These are phyloP conservation scores for Oxytorus armatus DNA, from an alignment of 2,888 invertebrate species.

Conservation along the genomic window DNA sequence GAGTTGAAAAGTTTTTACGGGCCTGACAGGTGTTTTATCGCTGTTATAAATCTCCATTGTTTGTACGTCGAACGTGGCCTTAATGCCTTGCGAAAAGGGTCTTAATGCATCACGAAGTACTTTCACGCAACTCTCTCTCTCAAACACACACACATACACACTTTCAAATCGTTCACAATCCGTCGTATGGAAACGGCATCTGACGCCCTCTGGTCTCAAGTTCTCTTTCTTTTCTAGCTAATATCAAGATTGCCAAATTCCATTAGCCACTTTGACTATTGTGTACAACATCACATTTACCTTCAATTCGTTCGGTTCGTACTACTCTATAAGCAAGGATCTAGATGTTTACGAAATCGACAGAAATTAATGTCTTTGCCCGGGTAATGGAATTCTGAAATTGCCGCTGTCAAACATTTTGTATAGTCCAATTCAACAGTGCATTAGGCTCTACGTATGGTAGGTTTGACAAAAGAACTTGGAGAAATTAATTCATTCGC, in stretches of 20 bases:
- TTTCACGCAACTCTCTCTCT: slow-evolving; percentile 24
- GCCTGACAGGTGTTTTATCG: slow-evolving; percentile 65
- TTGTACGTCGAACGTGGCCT: slow-evolving; percentile 62
- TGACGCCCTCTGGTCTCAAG: neutral
- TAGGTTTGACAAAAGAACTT: slow-evolving; percentile 11
- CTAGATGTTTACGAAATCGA: slow-evolving; percentile 25
- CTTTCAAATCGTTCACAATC: slow-evolving; percentile 33
- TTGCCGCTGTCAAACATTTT: too few species aligned
- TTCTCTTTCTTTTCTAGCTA: neutral
- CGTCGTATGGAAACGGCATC: neutral
- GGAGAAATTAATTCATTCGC: slow-evolving; percentile 34
- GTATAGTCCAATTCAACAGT: neutral
- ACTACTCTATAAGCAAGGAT: slow-evolving; percentile 7
- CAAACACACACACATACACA: too few species aligned
- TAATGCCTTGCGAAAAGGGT: slow-evolving; percentile 50
- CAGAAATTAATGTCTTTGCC: slow-evolving; percentile 43
- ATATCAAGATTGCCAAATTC: slow-evolving; percentile 18
- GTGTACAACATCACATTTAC: slow-evolving; percentile 4
- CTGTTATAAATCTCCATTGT: slow-evolving; percentile 66
- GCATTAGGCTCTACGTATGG: neutral
- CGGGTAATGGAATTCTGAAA: neutral
- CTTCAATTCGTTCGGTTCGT: neutral
- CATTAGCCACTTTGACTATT: slow-evolving; percentile 19
- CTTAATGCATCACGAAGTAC: slow-evolving; percentile 58
- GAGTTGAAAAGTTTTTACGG: slow-evolving; percentile 58